These are phyloP conservation scores for Falco columbarius DNA, from an alignment of 2,797 vertebrate genomes.

Conservation along the genomic window DNA sequence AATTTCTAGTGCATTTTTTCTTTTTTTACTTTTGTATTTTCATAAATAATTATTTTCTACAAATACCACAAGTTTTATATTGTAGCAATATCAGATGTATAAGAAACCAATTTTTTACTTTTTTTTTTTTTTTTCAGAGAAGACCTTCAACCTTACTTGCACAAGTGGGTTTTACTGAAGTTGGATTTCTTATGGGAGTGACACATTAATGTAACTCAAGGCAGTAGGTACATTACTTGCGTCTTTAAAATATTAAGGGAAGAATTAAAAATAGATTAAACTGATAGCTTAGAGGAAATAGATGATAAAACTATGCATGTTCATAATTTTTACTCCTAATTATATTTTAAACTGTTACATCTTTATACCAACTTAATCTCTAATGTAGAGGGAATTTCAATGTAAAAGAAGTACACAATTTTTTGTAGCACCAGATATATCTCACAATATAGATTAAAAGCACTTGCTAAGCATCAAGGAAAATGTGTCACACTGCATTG, in stretches of 20 bases:
- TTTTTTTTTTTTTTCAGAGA: too few relatives aligned
- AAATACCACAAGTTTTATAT: neutral
- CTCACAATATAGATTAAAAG: neutral
- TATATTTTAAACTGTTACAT: neutral
- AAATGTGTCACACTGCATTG: neutral
- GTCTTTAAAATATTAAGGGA: neutral
- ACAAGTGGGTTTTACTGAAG: neutral
- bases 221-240: neutral
- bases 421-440: neutral
- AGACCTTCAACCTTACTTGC: neutral
- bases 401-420: neutral
- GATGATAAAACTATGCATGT: neutral
- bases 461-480: neutral
- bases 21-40: neutral
- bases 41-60: neutral
- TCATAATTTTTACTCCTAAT: neutral
- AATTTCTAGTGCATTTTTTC: neutral
- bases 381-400: neutral
- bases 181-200: neutral
- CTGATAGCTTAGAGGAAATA: neutral
- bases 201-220: neutral
- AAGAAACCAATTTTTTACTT: neutral
- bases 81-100: neutral
- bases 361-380: neutral
- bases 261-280: neutral